phyloP scores from a whole-genome alignment of 2,113 vertebrate species.

The Cyrtonyx montezumae region DNA sequence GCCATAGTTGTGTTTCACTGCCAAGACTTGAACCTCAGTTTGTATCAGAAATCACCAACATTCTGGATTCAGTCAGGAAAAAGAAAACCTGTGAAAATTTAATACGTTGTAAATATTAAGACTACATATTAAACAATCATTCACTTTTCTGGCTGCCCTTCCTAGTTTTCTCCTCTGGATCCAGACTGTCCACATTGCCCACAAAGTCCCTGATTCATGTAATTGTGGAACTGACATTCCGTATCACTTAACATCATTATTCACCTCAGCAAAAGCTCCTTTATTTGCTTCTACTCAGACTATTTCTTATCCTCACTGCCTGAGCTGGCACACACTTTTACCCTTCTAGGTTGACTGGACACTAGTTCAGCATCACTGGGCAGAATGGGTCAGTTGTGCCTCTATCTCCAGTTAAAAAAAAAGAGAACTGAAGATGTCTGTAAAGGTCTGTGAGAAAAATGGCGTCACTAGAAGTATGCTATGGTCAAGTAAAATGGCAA shows the following conservation, averaged over 20 bases:
- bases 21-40: slow-evolving; percentile 62
- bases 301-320: neutral
- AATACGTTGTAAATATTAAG: neutral
- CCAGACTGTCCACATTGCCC: neutral
- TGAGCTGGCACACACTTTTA: neutral
- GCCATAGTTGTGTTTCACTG: slow-evolving; percentile 63
- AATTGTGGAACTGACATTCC: neutral
- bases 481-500: neutral
- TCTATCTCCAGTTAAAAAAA: neutral
- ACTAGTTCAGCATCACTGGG: neutral
- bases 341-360: neutral
- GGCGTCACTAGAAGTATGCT: neutral
- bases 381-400: neutral
- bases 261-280: neutral
- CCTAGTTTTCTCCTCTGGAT: neutral
- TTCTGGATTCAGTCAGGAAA: slow-evolving; percentile 17
- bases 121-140: neutral
- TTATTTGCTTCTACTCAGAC: neutral
- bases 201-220: neutral
- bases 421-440: neutral
- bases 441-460: neutral
- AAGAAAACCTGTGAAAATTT: neutral
- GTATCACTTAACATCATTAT: neutral
- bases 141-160: neutral
- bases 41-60: slow-evolving; percentile 61